Evolutionary conservation across 2,888 invertebrate species (phyloP), one percentile per base, ranked within the genome.

Genomic region (Epiperipatus broadwayi): DNA sequence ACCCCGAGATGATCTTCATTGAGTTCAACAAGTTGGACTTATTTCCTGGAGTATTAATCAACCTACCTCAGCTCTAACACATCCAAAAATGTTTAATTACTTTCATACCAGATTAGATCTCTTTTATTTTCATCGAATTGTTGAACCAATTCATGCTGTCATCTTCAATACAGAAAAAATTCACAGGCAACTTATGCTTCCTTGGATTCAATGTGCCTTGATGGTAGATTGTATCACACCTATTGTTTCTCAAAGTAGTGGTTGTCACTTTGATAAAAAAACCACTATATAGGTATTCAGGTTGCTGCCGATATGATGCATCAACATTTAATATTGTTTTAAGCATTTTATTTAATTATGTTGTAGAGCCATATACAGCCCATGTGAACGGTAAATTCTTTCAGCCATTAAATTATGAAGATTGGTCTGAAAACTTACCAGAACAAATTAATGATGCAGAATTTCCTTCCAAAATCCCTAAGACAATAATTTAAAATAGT

Each of bases 71-170:
- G 77, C 83, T 40, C 70, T 85, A 42, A 89, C 89, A 33, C 89
- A 91, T 66, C 84, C 85, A 50, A 80, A 83, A 66, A 89, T 89
- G 87, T 89, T 89, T 61, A 74, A 76, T 53, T 87, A 79, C 63
- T 80, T 91, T 64, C 76, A 77, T 59, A 79, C 80, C 20, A 68
- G 72, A 48, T 71, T 72, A 25, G 80, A 84, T 49, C 75, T 77
- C 59, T 91, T 81, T 61, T 74, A 77, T 49, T 91, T 91, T 63
- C 72, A 85, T 53, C 74, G 79, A 54, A 80, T 87, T 74, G 73
- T 87, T 48, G 75, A 76, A 58, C 72, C 78, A 37, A 72, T 75
- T 52, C 57, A 57, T 44, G 48, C 61, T 15, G 46, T 61, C 12
- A 21, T 61, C 16, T 58, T 50, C 44, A 78, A 79, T 61, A 73